Evolutionary conservation across 30 jellyfish, hydroid and myxozoan genomes (phyloP), one percentile per base, ranked within the genome.

Genomic region (Pelagia noctiluca): DNA sequence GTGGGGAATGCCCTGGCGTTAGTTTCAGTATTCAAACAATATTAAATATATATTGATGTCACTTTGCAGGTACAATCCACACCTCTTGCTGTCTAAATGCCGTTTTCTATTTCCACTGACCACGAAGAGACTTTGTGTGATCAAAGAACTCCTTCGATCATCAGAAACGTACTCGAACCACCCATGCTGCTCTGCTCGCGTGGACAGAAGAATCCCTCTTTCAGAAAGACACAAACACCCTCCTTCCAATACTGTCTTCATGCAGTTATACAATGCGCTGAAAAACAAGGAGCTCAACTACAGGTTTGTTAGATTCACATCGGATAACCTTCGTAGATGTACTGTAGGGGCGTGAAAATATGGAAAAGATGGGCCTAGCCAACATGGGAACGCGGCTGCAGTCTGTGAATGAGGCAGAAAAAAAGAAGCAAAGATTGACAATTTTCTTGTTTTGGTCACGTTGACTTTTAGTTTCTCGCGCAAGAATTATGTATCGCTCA

Each of bases 41-140:
- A n/a, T n/a, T n/a, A n/a, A n/a, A n/a, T n/a, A n/a, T n/a, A 3
- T 52, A 52, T 52, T 22, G 33, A 12, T 31, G 19, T 65, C 7
- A 21, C 38, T 35, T 71, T 75, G 1, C 50, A 93, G 99, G 82
- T 93, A 93, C 57, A 91, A 82, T 25, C 99, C 97, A 8, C 86
- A 93, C 16, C 61, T 76, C 7, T 81, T 93, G 49, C 76, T 93
- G 0, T 68, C 89, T 21, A 83, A 90, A 31, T 82, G 97, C 61
- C 96, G 97, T 16, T 83, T 88, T 64, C 82, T 93, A 1, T 87
- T 93, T 26, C 98, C 98, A 8, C 70, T 93, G 78, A 88, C 98
- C 1, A 71, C 96, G 65, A 93, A 87, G 46, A 60, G 98, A 50
- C 64, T 52, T 26, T 33, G 80, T n/a, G 81, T 87, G 26, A 71